A percentile compares a stretch with the other conserved stretches of the same genome.
Conservation (phyloP, 2,888 invertebrate species). For the Brachyopa scutellaris region DNA sequence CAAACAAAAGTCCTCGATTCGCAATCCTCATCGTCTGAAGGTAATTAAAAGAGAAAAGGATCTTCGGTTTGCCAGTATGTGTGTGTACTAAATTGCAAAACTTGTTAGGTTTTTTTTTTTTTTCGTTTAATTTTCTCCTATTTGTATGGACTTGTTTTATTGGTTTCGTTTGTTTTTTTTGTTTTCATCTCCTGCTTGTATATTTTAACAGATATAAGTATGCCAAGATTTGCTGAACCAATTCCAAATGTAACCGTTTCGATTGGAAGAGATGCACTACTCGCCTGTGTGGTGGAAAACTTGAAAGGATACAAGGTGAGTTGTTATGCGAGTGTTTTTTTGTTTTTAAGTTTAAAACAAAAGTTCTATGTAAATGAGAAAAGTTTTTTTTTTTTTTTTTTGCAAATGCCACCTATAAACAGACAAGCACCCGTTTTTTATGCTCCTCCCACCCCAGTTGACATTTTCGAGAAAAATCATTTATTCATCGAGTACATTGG, state of each 20-base stretch:
- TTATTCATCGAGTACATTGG: conserved; percentile 69
- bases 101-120: conserved; percentile 19
- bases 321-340: conserved; percentile 52
- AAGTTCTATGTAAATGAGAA: conserved; percentile 59
- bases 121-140: neutral
- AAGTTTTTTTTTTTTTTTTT: conserved; percentile 31
- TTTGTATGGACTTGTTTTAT: neutral
- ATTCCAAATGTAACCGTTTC: conserved; percentile 95
- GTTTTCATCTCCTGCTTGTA: no score
- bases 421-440: no score
- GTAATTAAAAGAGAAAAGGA: conserved; percentile 77
- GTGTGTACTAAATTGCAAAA: conserved; percentile 29
- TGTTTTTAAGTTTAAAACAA: neutral
- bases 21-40: conserved; percentile 79
- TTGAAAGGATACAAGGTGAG: conserved; percentile 92
- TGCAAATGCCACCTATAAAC: neutral
- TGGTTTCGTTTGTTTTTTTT: neutral
- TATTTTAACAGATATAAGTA: conserved; percentile 77
- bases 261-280: conserved; percentile 91
- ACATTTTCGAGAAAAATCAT: conserved; percentile 60
- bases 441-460: no score
- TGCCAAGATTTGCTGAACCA: conserved; percentile 93
- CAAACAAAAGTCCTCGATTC: conserved; percentile 79
- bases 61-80: neutral
- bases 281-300: conserved; percentile 95